Conservation (phyloP, 2,888 invertebrate genomes). For the Gasteruption jaculator region DNA sequence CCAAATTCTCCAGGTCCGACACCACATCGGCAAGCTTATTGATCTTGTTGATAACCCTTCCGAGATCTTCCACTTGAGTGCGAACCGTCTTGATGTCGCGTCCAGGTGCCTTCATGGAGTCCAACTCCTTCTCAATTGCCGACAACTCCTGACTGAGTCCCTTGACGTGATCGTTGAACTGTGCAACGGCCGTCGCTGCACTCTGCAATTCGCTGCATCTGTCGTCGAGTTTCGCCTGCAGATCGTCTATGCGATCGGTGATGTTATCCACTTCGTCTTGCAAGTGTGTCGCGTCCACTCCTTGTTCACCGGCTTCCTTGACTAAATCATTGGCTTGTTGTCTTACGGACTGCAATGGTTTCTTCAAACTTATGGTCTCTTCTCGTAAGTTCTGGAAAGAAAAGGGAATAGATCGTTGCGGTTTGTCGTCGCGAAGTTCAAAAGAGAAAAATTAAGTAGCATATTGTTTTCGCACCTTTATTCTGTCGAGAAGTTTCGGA, state of each 20-base stretch:
- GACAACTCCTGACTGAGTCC: conserved; percentile 70
- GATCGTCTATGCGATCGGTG: conserved; percentile 70
- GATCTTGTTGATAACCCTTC: conserved; percentile 63
- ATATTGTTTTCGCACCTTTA: conserved; percentile 69
- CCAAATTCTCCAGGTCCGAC: conserved; percentile 65
- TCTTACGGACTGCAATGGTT: conserved; percentile 65
- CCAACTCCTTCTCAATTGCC: conserved; percentile 78
- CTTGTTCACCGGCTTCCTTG: conserved; percentile 70
- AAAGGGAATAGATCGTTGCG: not conserved
- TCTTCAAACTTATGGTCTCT: conserved; percentile 73
- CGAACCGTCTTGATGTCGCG: conserved; percentile 82
- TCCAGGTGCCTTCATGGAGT: conserved; percentile 79
- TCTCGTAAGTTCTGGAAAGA: conserved; percentile 61
- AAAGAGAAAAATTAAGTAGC: not conserved
- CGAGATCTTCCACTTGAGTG: conserved; percentile 77
- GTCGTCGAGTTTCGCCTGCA: conserved; percentile 73
- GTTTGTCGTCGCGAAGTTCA: not conserved
- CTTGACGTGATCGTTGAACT: conserved; percentile 86
- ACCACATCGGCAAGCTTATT: conserved; percentile 65
- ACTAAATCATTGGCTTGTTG: conserved; percentile 74
- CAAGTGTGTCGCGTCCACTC: conserved; percentile 72
- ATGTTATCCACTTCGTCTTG: conserved; percentile 74
- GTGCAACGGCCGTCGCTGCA: conserved; percentile 80
- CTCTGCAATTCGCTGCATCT: conserved; percentile 77
- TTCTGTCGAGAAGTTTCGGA: conserved; percentile 77